phyloP scores from a whole-genome alignment of 2,888 invertebrate species.

The Syrphus vitripennis region DNA sequence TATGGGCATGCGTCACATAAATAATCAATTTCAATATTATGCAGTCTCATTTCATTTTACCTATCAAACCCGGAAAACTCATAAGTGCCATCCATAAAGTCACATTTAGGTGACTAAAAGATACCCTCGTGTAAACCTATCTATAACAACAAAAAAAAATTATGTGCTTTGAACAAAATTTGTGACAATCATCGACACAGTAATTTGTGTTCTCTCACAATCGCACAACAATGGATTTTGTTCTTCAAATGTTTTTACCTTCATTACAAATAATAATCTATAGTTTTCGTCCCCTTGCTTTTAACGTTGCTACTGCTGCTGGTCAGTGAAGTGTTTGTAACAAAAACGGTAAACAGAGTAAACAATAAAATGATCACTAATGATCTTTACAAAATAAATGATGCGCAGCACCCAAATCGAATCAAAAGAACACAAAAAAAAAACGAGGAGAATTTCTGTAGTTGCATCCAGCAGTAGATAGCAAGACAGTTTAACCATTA shows the following conservation, averaged over 20 bases:
- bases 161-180: conserved; percentile 17
- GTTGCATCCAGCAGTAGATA: background rate
- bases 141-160: background rate
- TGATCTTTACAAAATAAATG: conserved; percentile 60
- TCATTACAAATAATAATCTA: background rate
- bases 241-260: conserved; percentile 25
- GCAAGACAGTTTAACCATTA: conserved; percentile 21
- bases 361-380: conserved; percentile 65
- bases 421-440: conserved; percentile 3
- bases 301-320: conserved; percentile 19
- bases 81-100: background rate
- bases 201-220: conserved; percentile 61
- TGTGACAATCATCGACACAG: conserved; percentile 54
- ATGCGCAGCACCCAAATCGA: conserved; percentile 52
- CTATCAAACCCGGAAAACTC: background rate
- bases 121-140: background rate
- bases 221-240: conserved; percentile 21
- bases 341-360: conserved; percentile 65
- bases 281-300: background rate
- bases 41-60: conserved; percentile 4
- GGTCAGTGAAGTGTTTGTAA: conserved; percentile 69
- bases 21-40: conserved; percentile 38
- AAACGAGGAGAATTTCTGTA: background rate
- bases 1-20: conserved; percentile 37
- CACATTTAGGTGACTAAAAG: background rate